Percentiles rank a stretch among this genome's conserved stretches.
These are phyloP conservation scores for Halictus rubicundus DNA, from an alignment of 1,140 invertebrate genomes.

Conservation along the genomic window DNA sequence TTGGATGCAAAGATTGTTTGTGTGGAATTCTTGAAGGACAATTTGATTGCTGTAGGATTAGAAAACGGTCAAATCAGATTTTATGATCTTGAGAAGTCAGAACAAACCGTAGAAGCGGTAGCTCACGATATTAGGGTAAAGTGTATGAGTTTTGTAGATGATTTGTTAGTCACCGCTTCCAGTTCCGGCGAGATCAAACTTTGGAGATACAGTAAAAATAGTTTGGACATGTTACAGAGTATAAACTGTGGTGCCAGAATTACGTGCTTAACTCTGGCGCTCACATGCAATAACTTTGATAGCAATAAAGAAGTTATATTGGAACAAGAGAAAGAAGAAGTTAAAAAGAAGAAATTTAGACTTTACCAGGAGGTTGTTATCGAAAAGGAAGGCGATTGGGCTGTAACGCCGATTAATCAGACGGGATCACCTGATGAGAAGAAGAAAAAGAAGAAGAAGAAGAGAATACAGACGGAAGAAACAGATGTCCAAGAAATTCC, in stretches of 20 bases:
- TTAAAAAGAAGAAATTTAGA: conserved; percentile 47
- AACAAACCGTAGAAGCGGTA: conserved; percentile 78
- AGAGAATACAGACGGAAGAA: background rate
- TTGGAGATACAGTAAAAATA: conserved; percentile 83
- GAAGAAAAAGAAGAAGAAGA: conserved; percentile 28
- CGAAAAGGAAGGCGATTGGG: conserved; percentile 62
- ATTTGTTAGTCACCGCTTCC: conserved; percentile 84
- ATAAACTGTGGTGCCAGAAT: conserved; percentile 75
- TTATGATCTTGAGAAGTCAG: conserved; percentile 81
- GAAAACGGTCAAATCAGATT: conserved; percentile 86
- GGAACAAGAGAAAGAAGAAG: conserved; percentile 26
- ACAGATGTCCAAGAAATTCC: background rate
- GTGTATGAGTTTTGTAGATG: conserved; percentile 81
- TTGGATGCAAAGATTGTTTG: conserved; percentile 84
- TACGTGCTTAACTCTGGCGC: conserved; percentile 73
- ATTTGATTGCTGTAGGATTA: conserved; percentile 85
- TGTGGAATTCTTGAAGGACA: conserved; percentile 84
- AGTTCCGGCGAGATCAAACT: conserved; percentile 90
- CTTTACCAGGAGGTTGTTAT: conserved; percentile 62
- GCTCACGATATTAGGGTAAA: conserved; percentile 87
- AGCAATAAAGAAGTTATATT: conserved; percentile 41
- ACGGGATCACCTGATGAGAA: conserved; percentile 28
- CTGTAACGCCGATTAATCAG: background rate
- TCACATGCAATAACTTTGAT: conserved; percentile 36
- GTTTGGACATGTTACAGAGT: conserved; percentile 73